A percentile compares a stretch with the other conserved stretches of the same genome.
Conservation (phyloP, 2,888 invertebrate species). For the Phalera bucephala region DNA sequence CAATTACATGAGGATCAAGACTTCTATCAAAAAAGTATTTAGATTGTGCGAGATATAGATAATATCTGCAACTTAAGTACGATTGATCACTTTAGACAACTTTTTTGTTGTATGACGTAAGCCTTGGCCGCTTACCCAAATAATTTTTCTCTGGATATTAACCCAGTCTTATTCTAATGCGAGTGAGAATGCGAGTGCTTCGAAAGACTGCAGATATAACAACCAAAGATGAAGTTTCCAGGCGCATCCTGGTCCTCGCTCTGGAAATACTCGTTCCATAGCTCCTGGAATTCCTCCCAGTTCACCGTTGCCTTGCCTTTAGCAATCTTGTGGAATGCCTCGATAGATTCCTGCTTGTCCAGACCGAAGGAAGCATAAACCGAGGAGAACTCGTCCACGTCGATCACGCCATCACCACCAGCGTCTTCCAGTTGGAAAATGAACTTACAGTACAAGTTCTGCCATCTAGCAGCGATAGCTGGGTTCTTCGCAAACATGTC, state of each 20-base stretch:
- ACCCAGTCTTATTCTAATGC: constrained; percentile 18
- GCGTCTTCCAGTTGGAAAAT: constrained; percentile 95
- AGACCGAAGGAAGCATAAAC: constrained; percentile 92
- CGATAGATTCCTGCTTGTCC: constrained; percentile 86
- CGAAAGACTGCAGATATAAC: constrained; percentile 38
- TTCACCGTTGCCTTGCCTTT: constrained; percentile 88
- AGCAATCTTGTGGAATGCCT: constrained; percentile 91
- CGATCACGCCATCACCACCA: constrained; percentile 89
- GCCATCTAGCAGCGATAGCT: constrained; percentile 90
- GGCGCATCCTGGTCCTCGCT: constrained; percentile 90
- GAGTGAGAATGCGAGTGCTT: constrained; percentile 32
- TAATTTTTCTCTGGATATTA: no score
- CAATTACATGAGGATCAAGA: no score
- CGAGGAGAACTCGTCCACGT: constrained; percentile 91
- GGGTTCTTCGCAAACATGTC: constrained; percentile 90
- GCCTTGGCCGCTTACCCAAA: no score
- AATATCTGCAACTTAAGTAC: no score
- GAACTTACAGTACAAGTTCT: constrained; percentile 92
- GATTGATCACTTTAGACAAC: no score
- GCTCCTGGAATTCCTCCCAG: constrained; percentile 88
- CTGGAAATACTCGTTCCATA: constrained; percentile 94
- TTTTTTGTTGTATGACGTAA: no score
- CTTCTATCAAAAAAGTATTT: no score
- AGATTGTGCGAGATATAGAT: no score
- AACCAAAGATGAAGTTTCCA: constrained; percentile 91